Evolutionary conservation across 2,888 invertebrate species (phyloP).

Genomic region (Allolobophora icterica): DNA sequence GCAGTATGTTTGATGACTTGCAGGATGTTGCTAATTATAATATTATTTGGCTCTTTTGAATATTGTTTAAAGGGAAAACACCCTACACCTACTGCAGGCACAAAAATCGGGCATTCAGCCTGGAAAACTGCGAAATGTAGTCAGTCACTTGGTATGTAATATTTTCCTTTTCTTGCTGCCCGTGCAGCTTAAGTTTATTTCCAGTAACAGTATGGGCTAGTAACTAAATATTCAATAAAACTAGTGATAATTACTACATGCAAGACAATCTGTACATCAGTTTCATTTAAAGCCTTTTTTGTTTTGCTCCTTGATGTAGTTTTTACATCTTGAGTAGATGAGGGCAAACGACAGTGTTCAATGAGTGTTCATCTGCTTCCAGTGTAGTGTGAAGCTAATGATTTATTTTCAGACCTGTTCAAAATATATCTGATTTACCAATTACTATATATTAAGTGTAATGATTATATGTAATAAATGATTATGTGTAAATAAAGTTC

Average conservation of each 20-base stretch:
- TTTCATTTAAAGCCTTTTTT: not conserved
- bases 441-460: not conserved
- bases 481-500: not conserved
- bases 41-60: not conserved
- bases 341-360: too few species aligned
- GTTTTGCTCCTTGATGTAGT: too few species aligned
- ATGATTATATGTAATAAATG: not conserved
- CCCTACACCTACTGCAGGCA: slow-evolving; percentile 33
- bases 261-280: not conserved
- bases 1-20: not conserved
- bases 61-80: slow-evolving; percentile 36
- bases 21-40: not conserved
- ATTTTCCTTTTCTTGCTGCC: not conserved
- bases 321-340: too few species aligned
- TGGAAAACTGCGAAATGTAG: slow-evolving; percentile 4
- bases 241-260: not conserved
- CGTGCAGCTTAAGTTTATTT: not conserved
- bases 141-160: slow-evolving; percentile 29
- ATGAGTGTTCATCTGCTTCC: too few species aligned
- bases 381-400: too few species aligned
- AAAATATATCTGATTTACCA: not conserved
- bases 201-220: not conserved
- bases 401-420: too few species aligned
- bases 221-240: not conserved
- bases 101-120: not conserved